Percentiles rank a stretch among this genome's conserved stretches.
phyloP scores from a whole-genome alignment of 92 coral and sea anemone genomes.

The Plumapathes pennacea region DNA sequence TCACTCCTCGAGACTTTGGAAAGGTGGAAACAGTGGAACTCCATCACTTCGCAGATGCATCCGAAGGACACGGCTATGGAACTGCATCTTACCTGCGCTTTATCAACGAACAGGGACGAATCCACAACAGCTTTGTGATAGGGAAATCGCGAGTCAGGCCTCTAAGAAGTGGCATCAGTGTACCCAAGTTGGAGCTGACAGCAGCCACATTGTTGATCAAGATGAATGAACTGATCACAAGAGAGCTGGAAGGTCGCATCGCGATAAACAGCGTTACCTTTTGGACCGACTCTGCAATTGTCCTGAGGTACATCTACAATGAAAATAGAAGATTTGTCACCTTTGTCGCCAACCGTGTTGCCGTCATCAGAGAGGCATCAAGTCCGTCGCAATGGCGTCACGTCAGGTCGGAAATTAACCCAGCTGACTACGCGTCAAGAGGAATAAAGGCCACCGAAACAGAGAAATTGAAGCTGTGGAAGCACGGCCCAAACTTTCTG shows the following conservation, averaged over 20 bases:
- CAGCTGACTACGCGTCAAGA: constrained; percentile 45
- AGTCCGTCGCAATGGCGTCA: constrained; percentile 56
- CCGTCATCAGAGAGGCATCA: constrained; percentile 54
- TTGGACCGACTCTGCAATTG: constrained; percentile 11
- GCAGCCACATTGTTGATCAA: constrained; percentile 24
- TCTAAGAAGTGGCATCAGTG: constrained; percentile 34
- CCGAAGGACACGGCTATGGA: constrained; percentile 37
- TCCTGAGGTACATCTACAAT: constrained; percentile 33
- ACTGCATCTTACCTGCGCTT: constrained; percentile 32
- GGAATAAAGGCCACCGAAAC: constrained; percentile 39
- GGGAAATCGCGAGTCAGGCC: constrained; percentile 48
- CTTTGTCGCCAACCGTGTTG: constrained; percentile 55
- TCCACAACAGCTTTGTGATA: constrained; percentile 29
- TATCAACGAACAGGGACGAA: constrained; percentile 14
- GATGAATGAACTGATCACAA: constrained; percentile 31
- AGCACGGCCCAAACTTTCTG: constrained; percentile 38
- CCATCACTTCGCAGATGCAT: constrained; percentile 54
- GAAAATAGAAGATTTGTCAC: constrained; percentile 44
- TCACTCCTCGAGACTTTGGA: constrained; percentile 30
- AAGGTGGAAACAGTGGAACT: constrained; percentile 28
- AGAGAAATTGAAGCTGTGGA: constrained; percentile 48
- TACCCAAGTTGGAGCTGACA: constrained; percentile 30
- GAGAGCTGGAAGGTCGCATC: constrained; percentile 28
- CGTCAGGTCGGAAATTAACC: constrained; percentile 49
- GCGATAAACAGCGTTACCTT: constrained; percentile 10